Evolutionary conservation across 2,888 invertebrate genomes (phyloP).

Genomic region (Eupithecia exiguata): DNA sequence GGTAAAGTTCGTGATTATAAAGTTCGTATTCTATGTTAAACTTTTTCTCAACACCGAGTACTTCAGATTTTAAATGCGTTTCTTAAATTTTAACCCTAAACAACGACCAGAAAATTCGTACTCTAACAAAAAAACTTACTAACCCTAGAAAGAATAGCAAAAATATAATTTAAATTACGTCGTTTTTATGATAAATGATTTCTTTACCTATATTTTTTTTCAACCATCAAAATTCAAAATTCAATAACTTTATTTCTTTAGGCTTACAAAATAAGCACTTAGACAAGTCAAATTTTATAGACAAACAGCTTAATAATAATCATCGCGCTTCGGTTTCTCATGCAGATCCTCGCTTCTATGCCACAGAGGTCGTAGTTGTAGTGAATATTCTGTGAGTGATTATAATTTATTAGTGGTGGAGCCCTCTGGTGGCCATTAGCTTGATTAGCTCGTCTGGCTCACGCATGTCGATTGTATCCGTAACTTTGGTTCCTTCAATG

Average conservation of each 20-base stretch:
- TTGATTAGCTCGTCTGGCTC: slow-evolving; percentile 79
- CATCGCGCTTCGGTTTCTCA: no score
- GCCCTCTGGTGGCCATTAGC: slow-evolving; percentile 71
- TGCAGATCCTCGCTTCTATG: not conserved
- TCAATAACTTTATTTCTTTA: no score
- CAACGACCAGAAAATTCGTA: not conserved
- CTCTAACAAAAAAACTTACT: not conserved
- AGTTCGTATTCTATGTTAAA: not conserved
- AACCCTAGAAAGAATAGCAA: not conserved
- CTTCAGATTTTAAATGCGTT: not conserved
- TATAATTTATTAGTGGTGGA: slow-evolving; percentile 24
- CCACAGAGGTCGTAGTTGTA: not conserved
- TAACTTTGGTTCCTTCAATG: slow-evolving; percentile 74
- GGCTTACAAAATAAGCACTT: no score
- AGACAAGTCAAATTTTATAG: no score
- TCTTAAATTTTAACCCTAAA: not conserved
- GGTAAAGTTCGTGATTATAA: not conserved
- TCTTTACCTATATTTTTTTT: no score
- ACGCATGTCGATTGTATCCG: slow-evolving; percentile 75
- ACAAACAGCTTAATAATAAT: no score
- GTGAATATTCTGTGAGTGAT: slow-evolving; percentile 19
- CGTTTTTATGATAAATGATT: no score
- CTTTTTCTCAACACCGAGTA: not conserved
- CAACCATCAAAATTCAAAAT: no score
- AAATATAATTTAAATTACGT: no score